Evolutionary conservation across 2,888 invertebrate species (phyloP), one percentile per base, ranked within the genome.

Genomic region (Cryptocheilus praepositus): DNA sequence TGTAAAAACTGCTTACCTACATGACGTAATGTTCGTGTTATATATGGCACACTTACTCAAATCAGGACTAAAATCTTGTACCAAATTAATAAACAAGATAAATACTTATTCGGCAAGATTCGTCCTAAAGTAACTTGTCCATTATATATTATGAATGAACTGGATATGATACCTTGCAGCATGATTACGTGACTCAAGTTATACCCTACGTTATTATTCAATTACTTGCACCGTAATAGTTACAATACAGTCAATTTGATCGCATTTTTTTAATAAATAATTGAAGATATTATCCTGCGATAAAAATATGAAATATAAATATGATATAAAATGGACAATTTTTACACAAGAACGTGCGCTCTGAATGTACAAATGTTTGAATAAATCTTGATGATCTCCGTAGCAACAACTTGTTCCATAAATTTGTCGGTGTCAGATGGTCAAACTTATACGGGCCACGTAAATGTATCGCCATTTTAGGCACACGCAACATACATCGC

Each of bases 401-500:
- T 5, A 57, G 19, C 21, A 57, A 18, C 5, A 44, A 36, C 11
- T 11, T 11, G 11, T 36, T 36, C 7, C 36, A 11, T 36, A 2
- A 36, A 11, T 36, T 36, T 36, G 3, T 36, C 13, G 36, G 11
- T 4, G 13, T 7, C 36, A 11, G 36, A 11, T 11, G 36, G 60
- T 49, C 28, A 51, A 71, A 64, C 54, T 76, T 73, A 63, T 22
- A 58, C 65, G 67, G 63, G 71, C 68, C 73, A 73, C 63, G 73
- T 65, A 77, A 58, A 62, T 66, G 52, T 70, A 70, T 70, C 71
- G 71, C 73, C 68, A 77, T 61, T 64, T 58, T 64, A 44, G 71
- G 65, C 51, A 60, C 56, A 54, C 70, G 66, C 46, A 36, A 67
- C 67, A 60, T 66, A 73, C 65, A 61, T 36, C 36, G 36, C 36